Evolutionary conservation across 2,113 vertebrate species (phyloP), one percentile per base, ranked within the genome.

Genomic region (Lampris megalopsis): DNA sequence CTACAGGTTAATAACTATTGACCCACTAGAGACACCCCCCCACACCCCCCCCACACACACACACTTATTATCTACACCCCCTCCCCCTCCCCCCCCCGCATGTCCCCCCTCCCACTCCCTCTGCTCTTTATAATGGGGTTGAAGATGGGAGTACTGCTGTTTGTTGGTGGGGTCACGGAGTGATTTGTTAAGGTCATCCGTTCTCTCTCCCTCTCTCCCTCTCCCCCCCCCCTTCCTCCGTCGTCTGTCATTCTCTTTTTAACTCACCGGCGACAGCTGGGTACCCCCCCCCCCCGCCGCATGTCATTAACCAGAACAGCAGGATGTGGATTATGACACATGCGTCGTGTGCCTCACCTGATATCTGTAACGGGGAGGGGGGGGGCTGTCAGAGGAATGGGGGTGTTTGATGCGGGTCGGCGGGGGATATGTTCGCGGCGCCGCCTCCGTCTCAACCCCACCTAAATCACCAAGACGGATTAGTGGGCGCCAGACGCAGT

Each of bases 1-100:
- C 40, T 3, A 0, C 24, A 75, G 67, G 67, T 79, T 81, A 79
- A 81, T 61, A 52, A 64, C 67, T 67, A 52, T 40, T 56, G 67
- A 78, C 40, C 60, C 1, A 48, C 5, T 7, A 66, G 3, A 13
- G 10, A 53, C 9, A 53, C 50, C 4, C 50, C 4, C 4, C 10
- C 1, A 1, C 50, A 53, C 50, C 10, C 9, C 3, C 11, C 8
- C 37, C 2, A 40, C 37, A 48, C 5, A 56, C 42, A 63, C 35
- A 43, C 40, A 47, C 4, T 45, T 61, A 10, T 10, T 40, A 10
- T 41, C 5, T 36, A 13, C 35, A 35, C 13, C 5, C 24, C 5
- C 13, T 2, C 4, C 4, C 4, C 4, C 13, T 0, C 4, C n/a
- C 36, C 13, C 13, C 35, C 43, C 50, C 57, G 8, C 59, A 35